Evolutionary conservation across 2,888 invertebrate genomes (phyloP), one percentile per base, ranked within the genome.

Genomic region (Drosophila merina): DNA sequence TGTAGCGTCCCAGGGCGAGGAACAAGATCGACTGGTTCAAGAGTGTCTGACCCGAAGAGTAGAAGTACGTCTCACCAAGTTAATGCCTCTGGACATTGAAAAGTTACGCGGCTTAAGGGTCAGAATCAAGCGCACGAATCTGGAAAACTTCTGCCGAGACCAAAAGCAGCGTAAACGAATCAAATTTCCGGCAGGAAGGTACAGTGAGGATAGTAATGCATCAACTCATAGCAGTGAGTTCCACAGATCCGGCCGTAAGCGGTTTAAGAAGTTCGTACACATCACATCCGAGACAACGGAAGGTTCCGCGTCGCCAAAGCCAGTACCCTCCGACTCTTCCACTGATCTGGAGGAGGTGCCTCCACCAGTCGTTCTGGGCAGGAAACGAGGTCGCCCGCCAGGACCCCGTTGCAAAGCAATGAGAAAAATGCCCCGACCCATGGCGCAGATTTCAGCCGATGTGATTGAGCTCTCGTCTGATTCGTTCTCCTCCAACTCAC

Each of bases 381-480:
- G 49, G 20, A 56, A 36, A 10, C 57, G 69, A 0, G 48, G 69
- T 8, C 47, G 69, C 12, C 47, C 42, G 0, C 31, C 49, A 9
- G 49, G 49, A 1, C 30, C 70, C 51, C 28, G 63, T 60, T 12
- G 70, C 45, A 57, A 6, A 56, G 66, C 26, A 8, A n/a, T 7
- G 14, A 31, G 33, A 20, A 31, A 50, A n/a, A 7, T 1, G n/a
- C 4, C 38, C 0, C 55, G 80, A 9, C 40, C n/a, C 6, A 44
- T 28, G 9, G 28, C 40, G 5, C 25, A 33, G 8, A 10, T 14
- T 36, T 28, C 48, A 6, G 54, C 57, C 8, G 73, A 76, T 47
- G 54, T 72, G 9, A 74, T 78, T 40, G 87, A 85, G 66, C 67
- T 85, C 48, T 79, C 85, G 12, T 83, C 88, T 25, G 85, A 88